Conservation (phyloP, 1,140 invertebrate species). For the Steinernema khuongi region DNA sequence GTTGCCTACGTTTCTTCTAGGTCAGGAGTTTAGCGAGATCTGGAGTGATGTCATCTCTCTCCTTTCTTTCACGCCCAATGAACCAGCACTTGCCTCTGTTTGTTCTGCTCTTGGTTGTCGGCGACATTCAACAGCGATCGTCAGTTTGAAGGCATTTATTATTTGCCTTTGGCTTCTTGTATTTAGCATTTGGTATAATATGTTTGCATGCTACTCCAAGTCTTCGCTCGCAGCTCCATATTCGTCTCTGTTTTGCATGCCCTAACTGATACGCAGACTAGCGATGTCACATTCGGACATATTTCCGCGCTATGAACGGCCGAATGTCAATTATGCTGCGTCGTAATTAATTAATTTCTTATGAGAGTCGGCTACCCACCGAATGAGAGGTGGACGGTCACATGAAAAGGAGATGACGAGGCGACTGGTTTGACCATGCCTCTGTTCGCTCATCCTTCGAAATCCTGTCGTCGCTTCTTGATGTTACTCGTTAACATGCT, state of each 20-base stretch:
- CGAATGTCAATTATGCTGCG: neutral
- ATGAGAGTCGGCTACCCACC: neutral
- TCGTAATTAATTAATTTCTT: conserved; percentile 5
- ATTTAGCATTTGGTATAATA: too few relatives aligned
- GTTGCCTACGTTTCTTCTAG: neutral
- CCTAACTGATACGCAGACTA: neutral
- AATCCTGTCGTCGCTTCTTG: conserved; percentile 3
- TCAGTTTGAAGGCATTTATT: neutral
- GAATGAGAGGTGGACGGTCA: conserved; percentile 1
- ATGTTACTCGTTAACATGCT: neutral
- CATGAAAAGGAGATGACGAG: neutral
- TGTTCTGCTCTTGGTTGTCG: conserved; percentile 21
- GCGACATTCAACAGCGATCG: neutral
- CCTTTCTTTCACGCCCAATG: neutral
- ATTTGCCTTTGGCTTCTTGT: neutral
- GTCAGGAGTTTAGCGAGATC: neutral
- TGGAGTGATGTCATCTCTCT: neutral
- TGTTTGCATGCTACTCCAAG: too few relatives aligned
- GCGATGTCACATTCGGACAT: too few relatives aligned
- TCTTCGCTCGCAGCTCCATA: too few relatives aligned
- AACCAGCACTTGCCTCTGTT: conserved; percentile 23
- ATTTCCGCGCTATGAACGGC: neutral
- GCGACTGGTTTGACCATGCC: neutral
- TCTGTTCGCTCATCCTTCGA: neutral
- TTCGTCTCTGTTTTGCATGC: neutral